These are phyloP conservation scores for Tyto alba DNA, from an alignment of 2,113 vertebrate genomes.

Conservation along the genomic window DNA sequence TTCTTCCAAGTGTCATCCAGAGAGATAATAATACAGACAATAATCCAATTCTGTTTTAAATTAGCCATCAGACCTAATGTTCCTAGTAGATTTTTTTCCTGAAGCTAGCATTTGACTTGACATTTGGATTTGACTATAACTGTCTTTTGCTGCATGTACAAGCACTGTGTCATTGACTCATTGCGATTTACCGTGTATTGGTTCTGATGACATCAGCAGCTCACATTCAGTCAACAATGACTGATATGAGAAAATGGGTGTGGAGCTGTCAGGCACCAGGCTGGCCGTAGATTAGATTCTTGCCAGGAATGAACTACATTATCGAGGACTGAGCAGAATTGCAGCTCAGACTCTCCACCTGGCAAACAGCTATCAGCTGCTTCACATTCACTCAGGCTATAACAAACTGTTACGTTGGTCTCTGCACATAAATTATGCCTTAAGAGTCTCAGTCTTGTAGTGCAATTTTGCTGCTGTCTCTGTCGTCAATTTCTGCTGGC, in stretches of 20 bases:
- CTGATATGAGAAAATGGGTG: accelerated
- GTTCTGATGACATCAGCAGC: not conserved
- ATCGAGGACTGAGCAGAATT: not conserved
- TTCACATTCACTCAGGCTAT: not conserved
- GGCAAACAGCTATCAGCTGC: not conserved
- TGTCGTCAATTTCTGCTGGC: not conserved
- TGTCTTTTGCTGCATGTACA: not conserved
- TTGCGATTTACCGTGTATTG: accelerated
- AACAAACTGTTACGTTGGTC: accelerated
- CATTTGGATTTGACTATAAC: not conserved
- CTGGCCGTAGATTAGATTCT: accelerated
- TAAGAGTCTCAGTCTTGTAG: not conserved
- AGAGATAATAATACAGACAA: not conserved
- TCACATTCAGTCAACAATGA: not conserved
- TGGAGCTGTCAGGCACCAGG: not conserved
- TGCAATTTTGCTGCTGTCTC: not conserved
- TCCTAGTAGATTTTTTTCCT: not conserved
- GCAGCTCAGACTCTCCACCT: not conserved
- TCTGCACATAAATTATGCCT: not conserved
- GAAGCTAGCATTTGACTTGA: not conserved
- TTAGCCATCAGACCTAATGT: not conserved
- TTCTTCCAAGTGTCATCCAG: not conserved
- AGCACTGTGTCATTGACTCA: not conserved
- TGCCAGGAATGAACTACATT: not conserved
- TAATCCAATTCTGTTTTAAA: not conserved